A percentile compares a stretch with the other conserved stretches of the same genome.
These are phyloP conservation scores for Gonocerus acuteangulatus DNA, from an alignment of 2,888 invertebrate species.

Conservation along the genomic window DNA sequence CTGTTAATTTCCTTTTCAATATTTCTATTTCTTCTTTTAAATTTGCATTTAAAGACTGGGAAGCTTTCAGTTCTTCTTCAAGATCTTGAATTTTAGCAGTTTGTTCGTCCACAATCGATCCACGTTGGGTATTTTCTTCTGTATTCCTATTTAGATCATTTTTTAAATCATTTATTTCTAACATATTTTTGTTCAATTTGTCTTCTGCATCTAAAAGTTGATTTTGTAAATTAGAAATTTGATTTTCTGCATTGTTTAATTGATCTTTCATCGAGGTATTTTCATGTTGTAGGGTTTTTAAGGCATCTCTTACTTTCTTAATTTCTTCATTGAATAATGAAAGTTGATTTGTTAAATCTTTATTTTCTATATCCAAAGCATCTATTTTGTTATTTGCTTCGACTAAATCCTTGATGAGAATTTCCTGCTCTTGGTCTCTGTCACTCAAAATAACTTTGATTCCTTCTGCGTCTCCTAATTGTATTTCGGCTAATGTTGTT, in stretches of 20 bases:
- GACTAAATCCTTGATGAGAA: background rate
- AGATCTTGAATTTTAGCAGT: background rate
- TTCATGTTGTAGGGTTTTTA: background rate
- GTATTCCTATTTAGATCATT: background rate
- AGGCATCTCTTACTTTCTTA: background rate
- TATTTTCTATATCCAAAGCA: background rate
- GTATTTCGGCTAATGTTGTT: background rate
- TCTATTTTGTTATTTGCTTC: background rate
- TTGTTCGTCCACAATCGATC: background rate
- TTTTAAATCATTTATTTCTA: constrained; percentile 21
- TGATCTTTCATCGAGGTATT: background rate
- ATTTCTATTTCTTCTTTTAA: background rate
- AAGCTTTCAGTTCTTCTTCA: background rate
- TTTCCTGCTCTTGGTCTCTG: background rate
- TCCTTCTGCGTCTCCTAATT: background rate
- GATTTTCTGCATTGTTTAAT: background rate
- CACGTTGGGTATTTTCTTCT: background rate
- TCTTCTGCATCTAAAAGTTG: background rate
- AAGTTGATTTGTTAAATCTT: background rate
- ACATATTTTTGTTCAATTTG: background rate
- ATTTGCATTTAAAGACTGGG: background rate
- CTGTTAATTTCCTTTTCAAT: background rate
- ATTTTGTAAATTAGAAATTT: background rate
- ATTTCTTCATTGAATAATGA: background rate
- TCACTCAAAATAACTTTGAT: background rate